These are phyloP conservation scores for Hystrix brachyura DNA, from an alignment of 2,113 vertebrate species.

Conservation along the genomic window DNA sequence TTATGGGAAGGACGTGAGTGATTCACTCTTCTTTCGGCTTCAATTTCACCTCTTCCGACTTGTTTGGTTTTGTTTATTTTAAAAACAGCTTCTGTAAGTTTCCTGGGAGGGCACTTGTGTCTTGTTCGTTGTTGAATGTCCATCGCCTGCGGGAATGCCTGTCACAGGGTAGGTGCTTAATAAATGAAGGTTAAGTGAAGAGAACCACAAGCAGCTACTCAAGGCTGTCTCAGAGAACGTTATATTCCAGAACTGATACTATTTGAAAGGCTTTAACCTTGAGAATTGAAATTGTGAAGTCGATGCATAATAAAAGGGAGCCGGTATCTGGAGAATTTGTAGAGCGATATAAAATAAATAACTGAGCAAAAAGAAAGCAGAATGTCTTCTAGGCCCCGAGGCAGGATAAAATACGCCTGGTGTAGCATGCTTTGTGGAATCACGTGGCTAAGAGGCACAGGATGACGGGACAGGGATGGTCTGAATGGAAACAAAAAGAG, in stretches of 20 bases:
- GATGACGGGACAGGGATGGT: background rate
- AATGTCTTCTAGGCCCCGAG: background rate
- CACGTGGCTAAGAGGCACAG: background rate
- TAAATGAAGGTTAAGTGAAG: background rate
- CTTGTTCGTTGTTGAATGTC: background rate
- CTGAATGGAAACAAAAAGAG: background rate
- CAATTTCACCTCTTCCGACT: background rate
- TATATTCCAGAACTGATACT: background rate
- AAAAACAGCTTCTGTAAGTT: background rate
- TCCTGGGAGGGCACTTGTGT: background rate
- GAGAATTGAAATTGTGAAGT: background rate
- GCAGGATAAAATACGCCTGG: background rate
- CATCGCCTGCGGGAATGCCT: too few relatives aligned
- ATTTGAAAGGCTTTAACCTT: background rate
- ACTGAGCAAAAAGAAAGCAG: background rate
- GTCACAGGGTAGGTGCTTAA: background rate
- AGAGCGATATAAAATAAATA: conserved; percentile 38
- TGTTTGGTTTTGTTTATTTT: background rate
- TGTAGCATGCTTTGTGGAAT: background rate
- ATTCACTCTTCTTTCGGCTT: conserved; percentile 6
- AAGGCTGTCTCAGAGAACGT: background rate
- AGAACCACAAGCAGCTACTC: background rate
- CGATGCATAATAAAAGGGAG: background rate
- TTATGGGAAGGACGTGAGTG: background rate
- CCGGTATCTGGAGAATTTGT: background rate